phyloP scores from a whole-genome alignment of 2,797 vertebrate species.

The Vespertilio murinus region DNA sequence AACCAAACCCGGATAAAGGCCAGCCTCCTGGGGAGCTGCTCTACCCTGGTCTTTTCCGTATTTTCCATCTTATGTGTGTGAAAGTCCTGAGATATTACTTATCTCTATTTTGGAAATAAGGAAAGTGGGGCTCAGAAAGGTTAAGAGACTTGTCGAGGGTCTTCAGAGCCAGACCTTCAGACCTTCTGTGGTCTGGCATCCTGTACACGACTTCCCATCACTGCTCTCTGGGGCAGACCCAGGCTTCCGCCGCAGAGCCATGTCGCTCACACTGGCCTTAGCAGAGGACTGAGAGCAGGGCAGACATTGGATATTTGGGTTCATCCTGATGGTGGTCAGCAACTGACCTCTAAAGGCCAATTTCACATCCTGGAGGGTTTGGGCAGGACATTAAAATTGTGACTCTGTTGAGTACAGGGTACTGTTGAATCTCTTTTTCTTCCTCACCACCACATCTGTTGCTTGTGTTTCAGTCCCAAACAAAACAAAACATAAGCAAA shows the following conservation, averaged over 20 bases:
- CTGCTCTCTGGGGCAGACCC: background rate
- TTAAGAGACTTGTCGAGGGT: background rate
- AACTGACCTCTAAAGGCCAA: background rate
- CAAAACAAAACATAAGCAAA: background rate
- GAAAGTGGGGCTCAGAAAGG: background rate
- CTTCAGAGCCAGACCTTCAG: background rate
- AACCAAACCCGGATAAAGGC: too few relatives aligned
- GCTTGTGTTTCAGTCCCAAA: background rate
- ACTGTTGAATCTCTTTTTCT: background rate
- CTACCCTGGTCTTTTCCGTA: background rate
- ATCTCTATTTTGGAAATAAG: background rate
- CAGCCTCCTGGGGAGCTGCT: too few relatives aligned
- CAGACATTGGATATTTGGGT: background rate
- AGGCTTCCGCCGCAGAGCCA: background rate
- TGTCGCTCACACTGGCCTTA: background rate
- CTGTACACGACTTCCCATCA: background rate
- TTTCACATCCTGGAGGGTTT: background rate
- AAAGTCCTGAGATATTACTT: background rate
- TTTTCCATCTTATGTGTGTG: background rate
- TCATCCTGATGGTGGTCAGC: background rate
- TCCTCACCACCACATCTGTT: background rate
- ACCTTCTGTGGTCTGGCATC: background rate
- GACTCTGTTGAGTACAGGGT: background rate
- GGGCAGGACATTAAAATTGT: background rate
- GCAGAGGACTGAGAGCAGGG: background rate